A percentile compares a stretch with the other conserved stretches of the same genome.
phyloP scores from a whole-genome alignment of 2,888 invertebrate species.

The Lissocephala sabroskyi region DNA sequence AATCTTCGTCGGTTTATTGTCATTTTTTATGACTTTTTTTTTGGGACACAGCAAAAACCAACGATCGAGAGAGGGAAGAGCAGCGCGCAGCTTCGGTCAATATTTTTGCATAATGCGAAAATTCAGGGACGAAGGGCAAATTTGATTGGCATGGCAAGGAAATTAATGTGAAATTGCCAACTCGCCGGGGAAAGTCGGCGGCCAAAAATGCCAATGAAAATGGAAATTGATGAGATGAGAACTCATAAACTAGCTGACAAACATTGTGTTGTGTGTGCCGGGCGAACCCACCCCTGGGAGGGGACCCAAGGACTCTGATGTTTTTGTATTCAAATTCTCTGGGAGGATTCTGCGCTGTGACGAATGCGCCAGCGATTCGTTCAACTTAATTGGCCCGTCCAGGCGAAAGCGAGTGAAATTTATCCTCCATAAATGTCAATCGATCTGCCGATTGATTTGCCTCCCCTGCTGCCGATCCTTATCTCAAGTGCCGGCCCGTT shows the following conservation, averaged over 20 bases:
- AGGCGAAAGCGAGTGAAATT: constrained; percentile 45
- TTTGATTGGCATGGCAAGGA: constrained; percentile 39
- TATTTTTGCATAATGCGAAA: no score
- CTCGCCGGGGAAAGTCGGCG: no score
- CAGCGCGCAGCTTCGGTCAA: constrained; percentile 22
- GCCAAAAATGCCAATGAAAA: constrained; percentile 24
- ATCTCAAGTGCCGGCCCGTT: constrained; percentile 36
- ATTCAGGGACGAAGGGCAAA: no score
- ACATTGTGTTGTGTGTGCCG: constrained; percentile 55
- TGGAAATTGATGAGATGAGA: constrained; percentile 21
- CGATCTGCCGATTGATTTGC: constrained; percentile 11
- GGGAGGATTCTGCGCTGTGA: background rate
- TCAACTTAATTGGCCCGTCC: constrained; percentile 53
- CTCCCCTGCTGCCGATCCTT: constrained; percentile 18
- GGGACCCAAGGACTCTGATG: background rate
- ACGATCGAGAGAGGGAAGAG: constrained; percentile 7
- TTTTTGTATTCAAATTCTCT: background rate
- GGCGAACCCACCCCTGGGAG: constrained; percentile 18
- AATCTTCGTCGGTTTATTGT: background rate
- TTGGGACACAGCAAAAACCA: constrained; percentile 26
- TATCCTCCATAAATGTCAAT: constrained; percentile 59
- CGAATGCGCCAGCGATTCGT: constrained; percentile 30
- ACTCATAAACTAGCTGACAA: constrained; percentile 58
- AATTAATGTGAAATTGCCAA: constrained; percentile 63
- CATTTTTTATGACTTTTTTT: constrained; percentile 43